Evolutionary conservation across 2,888 invertebrate species (phyloP), one percentile per base, ranked within the genome.

Genomic region (Brassicogethes aeneus): DNA sequence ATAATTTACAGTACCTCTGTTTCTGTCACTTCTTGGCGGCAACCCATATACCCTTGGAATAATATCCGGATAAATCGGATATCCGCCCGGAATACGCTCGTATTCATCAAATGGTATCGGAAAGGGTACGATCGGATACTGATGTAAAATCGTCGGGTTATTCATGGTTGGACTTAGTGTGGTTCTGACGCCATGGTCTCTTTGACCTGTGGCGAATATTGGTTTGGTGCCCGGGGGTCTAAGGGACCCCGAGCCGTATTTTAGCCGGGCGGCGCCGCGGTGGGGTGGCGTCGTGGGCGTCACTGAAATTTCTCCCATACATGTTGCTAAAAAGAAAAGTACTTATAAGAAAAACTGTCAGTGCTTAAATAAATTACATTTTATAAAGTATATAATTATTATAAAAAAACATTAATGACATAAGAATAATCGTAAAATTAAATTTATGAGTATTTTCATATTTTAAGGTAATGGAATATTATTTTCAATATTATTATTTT

Each of bases 211-310:
- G 8, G 61, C 59, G 36, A 59, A 61, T 56, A 70, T 49, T 48
- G 74, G 65, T 54, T 66, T 56, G 46, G 66, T 55, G 48, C 73
- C 63, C 48, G 69, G 60, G 14, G 71, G 70, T 52, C 77, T 61
- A 47, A 74, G 56, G 32, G 70, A 71, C 37, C 74, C 74, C 5
- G 75, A 74, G 34, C 75, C 75, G 51, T 70, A 73, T 68, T 76
- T 74, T 56, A 75, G 75, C 16, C 76, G 66, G 47, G 74, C 68
- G 54, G 76, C 64, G 57, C 73, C 73, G 23, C 69, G 73, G 47
- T 66, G 68, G 15, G 57, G 53, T 1, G 72, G 72, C 2, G 72
- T 68, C 40, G 73, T 72, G n/a, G 64, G 59, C 32, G 61, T 48
- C 5, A 62, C 56, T 2, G 50, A 37, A 14, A 52, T 34, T 10